Base-by-base conservation (phyloP, 2,888 invertebrate genomes). In the Seira musarum region DNA sequence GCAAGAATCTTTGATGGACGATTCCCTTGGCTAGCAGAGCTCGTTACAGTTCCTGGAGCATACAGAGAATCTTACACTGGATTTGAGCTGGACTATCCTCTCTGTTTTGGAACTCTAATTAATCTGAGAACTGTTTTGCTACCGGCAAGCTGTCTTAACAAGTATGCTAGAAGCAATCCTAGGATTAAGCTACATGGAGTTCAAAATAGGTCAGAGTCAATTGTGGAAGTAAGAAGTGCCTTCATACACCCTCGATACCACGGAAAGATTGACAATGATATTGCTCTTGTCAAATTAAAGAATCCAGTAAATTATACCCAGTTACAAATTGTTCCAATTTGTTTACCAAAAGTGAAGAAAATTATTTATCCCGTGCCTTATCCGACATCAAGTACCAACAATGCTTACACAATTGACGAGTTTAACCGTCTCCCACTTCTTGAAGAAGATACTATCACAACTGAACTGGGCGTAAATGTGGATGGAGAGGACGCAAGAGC, bases 61-160 rank as follows among this genome's bases (percentile, higher is more conserved):
- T 40, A 8, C 13, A 6, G 13, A 40, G 40, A 40, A 6, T 40
- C 40, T 40, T 13, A 40, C 6, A 40, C 6, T 40, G 40, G 13
- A 40, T 6, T 40, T 40, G 40, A 40, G 40, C 6, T 70, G 0
- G 71, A 78, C 25, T 71, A 57, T 30, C 60, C 57, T 0, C 40
- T 71, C 0, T 78, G 78, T 30, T 78, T 78, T 67, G 78, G 78
- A 46, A 61, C 67, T 0, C 15, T 78, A 8, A 49, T 78, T 1
- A 60, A 53, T 22, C 46, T 78, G 1, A 19, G 53, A 71, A 53
- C 71, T 0, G 66, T 60, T 8, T 5, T 78, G 0, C 71, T 78
- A 49, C 78, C 78, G 0, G 78, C 78, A n/a, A 78, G 78, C 30
- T 78, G 78, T 17, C 65, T 78, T 25, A 40, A 78, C 25, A 65